These are phyloP conservation scores for Atta texana DNA, from an alignment of 1,140 invertebrate species.

Conservation along the genomic window DNA sequence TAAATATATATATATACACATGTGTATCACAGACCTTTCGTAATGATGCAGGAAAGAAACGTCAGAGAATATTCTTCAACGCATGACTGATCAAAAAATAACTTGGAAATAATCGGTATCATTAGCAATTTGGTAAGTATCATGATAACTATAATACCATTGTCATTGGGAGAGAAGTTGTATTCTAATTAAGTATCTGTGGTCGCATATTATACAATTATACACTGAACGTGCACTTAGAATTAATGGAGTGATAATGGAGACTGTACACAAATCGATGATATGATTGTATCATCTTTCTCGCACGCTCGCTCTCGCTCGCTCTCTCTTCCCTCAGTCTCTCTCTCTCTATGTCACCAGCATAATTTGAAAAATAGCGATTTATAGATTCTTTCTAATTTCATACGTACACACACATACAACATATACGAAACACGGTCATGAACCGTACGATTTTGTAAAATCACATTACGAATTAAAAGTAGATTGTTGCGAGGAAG, in stretches of 20 bases:
- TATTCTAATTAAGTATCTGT: conserved; percentile 71
- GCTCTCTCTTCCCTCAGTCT: neutral
- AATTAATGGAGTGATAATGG: conserved; percentile 49
- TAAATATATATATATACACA: conserved; percentile 15
- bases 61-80: conserved; percentile 17
- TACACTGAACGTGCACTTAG: conserved; percentile 73
- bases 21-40: conserved; percentile 58
- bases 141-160: conserved; percentile 60
- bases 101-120: conserved; percentile 60
- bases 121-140: conserved; percentile 49
- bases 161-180: conserved; percentile 50
- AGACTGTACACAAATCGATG: conserved; percentile 62
- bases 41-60: conserved; percentile 54
- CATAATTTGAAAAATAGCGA: conserved; percentile 74
- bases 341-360: neutral
- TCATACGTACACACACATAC: neutral
- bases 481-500: conserved; percentile 80
- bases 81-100: conserved; percentile 17
- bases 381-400: conserved; percentile 36
- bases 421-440: neutral
- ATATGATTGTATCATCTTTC: conserved; percentile 31
- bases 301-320: too few species aligned
- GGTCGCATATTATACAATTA: conserved; percentile 70
- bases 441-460: neutral
- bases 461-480: conserved; percentile 78